Evolutionary conservation across 2,113 vertebrate genomes (phyloP).

Genomic region (Eptesicus fuscus): DNA sequence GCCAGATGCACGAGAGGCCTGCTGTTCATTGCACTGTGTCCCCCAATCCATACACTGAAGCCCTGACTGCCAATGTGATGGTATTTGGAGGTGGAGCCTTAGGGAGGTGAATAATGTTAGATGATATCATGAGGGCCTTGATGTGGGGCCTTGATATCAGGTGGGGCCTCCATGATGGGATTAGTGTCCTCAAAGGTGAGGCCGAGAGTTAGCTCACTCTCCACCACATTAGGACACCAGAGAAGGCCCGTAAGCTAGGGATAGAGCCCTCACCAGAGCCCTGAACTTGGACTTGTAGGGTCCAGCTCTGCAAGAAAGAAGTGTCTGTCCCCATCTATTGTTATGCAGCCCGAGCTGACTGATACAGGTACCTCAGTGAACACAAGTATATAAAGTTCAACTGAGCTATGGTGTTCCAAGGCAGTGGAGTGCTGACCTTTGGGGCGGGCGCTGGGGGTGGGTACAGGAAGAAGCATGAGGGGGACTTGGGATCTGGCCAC

Average conservation of each 20-base stretch:
- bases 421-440: neutral
- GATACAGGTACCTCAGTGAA: neutral
- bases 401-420: neutral
- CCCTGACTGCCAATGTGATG: neutral
- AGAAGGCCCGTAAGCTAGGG: neutral
- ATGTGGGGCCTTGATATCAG: no score
- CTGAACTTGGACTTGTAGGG: neutral
- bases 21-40: rapidly evolving
- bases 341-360: neutral
- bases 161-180: neutral
- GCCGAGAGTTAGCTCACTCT: neutral
- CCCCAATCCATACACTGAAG: neutral
- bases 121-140: neutral
- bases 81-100: neutral
- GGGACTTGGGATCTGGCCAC: neutral
- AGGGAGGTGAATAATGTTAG: neutral
- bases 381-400: neutral
- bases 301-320: neutral
- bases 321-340: neutral
- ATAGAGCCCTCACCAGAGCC: neutral
- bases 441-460: rapidly evolving
- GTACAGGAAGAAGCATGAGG: neutral
- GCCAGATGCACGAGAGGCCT: neutral
- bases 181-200: neutral
- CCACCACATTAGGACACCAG: neutral